Conservation (phyloP, 1,140 invertebrate species). For the Pseudomyrmex dendroicus region DNA sequence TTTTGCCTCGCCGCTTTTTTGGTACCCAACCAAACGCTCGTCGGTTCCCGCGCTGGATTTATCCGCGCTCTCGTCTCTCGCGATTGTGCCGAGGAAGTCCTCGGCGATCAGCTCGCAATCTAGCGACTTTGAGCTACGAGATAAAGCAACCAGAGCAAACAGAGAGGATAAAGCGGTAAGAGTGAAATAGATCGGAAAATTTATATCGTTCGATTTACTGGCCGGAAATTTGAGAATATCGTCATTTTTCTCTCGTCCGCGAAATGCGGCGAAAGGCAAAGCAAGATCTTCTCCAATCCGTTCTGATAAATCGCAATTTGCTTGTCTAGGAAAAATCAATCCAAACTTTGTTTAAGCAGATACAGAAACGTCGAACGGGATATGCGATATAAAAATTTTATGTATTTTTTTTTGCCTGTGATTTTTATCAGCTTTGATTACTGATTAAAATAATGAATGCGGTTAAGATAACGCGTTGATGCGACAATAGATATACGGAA, state of each 20-base stretch:
- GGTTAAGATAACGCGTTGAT: background rate
- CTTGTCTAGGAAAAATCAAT: background rate
- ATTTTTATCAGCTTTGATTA: background rate
- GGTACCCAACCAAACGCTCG: background rate
- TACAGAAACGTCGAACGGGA: background rate
- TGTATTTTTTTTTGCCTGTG: background rate
- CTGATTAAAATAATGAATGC: too few species aligned
- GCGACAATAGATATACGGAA: background rate
- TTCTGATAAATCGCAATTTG: background rate
- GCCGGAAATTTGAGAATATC: slow-evolving; percentile 27
- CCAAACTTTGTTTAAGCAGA: slow-evolving; percentile 1
- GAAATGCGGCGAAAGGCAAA: background rate
- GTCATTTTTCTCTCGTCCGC: background rate
- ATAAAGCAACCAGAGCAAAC: slow-evolving; percentile 16
- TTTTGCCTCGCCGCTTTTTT: background rate
- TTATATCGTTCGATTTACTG: slow-evolving; percentile 54
- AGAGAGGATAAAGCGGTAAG: slow-evolving; percentile 3
- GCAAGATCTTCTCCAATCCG: background rate
- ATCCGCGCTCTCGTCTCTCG: slow-evolving; percentile 4
- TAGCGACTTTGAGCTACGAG: slow-evolving; percentile 6
- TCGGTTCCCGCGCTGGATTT: slow-evolving; percentile 7
- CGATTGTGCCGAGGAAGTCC: slow-evolving; percentile 11
- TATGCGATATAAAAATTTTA: background rate
- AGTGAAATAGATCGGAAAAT: slow-evolving; percentile 51
- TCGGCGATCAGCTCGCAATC: background rate